Evolutionary conservation across 1,140 invertebrate species (phyloP), one percentile per base, ranked within the genome.

Genomic region (Scaptomyza pallida): DNA sequence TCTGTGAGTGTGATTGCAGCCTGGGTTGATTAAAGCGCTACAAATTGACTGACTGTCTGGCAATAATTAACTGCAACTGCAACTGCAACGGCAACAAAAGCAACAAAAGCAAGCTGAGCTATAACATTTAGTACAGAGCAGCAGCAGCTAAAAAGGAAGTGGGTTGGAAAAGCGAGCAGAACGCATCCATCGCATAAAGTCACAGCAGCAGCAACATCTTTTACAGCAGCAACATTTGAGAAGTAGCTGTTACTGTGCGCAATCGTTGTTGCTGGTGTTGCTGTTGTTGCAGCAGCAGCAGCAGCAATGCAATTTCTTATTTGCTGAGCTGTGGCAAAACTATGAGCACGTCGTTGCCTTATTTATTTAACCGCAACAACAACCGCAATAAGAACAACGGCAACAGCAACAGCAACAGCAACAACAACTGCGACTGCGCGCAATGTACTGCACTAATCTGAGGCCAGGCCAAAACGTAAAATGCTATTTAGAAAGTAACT

Each of bases 331-430:
- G 63, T 33, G 43, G 57, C 65, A 69, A 63, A 67, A 61, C 68
- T 63, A 63, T 71, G 52, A 71, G 60, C 61, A 71, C 61, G 61
- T 65, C 52, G 73, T 64, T 86, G 81, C 73, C 75, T 86, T 85
- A 85, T 81, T 85, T 85, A 85, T 81, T 86, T 86, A 83, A 85
- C 81, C 81, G 81, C 81, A 85, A 85, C 68, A 81, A 67, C 71
- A 82, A 85, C 80, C 80, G 81, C 80, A 85, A 85, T 80, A 86
- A 86, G 81, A 85, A 85, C 81, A 83, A 85, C 80, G 72, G 72
- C 68, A 77, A 62, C 68, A 61, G 69, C 70, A 64, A 64, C 43
- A 60, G 35, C 37, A 45, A 54, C 51, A 48, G 45, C 40, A 45
- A n/a, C 21, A 17, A 55, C 12, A 43, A 35, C 44, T 23, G 52